phyloP scores from a whole-genome alignment of 1,140 invertebrate species.

The Marisa cornuarietis region DNA sequence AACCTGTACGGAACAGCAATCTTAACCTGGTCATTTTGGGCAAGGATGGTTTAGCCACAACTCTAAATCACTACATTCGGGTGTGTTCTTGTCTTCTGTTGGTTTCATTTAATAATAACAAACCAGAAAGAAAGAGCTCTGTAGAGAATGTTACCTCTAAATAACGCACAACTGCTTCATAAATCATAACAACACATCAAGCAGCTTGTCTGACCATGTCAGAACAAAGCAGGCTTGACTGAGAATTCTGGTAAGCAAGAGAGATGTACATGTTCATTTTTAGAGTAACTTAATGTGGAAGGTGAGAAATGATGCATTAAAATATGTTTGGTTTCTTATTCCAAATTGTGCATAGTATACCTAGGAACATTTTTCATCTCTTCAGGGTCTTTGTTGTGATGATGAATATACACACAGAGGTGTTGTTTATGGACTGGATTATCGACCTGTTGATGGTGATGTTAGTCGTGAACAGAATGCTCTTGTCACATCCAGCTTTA shows the following conservation, averaged over 20 bases:
- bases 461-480: constrained; percentile 80
- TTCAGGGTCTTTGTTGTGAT: constrained; percentile 76
- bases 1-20: constrained; percentile 75
- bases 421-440: constrained; percentile 84
- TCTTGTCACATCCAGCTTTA: constrained; percentile 79
- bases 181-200: too few species aligned
- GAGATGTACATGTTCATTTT: too few species aligned
- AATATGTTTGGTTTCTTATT: too few species aligned
- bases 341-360: background rate
- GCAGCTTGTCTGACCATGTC: too few species aligned
- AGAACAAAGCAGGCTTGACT: too few species aligned
- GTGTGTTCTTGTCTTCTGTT: constrained; percentile 64
- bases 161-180: background rate
- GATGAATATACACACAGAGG: constrained; percentile 87
- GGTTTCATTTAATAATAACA: too few species aligned
- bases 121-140: too few species aligned
- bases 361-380: constrained; percentile 29
- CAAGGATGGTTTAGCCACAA: constrained; percentile 79
- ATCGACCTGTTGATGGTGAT: constrained; percentile 86
- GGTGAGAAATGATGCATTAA: too few species aligned
- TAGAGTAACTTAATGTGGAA: too few species aligned
- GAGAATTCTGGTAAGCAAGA: too few species aligned
- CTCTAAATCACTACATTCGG: constrained; percentile 81
- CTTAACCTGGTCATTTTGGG: constrained; percentile 76
- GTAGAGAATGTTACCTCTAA: background rate